Conservation (phyloP, 2,797 vertebrate species). For the Chelmon rostratus region DNA sequence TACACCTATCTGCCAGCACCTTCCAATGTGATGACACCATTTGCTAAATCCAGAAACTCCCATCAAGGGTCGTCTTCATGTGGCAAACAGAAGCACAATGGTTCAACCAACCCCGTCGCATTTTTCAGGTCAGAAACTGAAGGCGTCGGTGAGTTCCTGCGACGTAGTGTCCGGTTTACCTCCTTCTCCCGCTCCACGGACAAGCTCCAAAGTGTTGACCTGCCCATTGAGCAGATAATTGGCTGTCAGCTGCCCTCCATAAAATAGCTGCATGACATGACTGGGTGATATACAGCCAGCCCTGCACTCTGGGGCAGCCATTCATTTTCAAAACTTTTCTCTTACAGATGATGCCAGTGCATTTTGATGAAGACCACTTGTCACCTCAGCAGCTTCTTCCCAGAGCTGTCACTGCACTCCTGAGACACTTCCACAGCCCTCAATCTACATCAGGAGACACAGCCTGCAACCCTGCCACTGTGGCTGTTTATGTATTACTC, state of each 20-base stretch:
- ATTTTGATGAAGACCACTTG: slow-evolving; percentile 72
- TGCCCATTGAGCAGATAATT: slow-evolving; percentile 78
- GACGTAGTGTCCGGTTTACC: slow-evolving; percentile 44
- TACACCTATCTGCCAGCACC: slow-evolving; percentile 22
- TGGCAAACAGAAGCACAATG: slow-evolving; percentile 25
- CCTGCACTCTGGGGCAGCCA: slow-evolving; percentile 47
- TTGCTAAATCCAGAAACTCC: slow-evolving; percentile 31
- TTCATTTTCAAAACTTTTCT: slow-evolving; percentile 71
- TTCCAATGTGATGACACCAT: slow-evolving; percentile 8
- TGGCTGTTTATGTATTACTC: slow-evolving; percentile 53
- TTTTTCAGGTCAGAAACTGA: slow-evolving; percentile 53
- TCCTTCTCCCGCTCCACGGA: slow-evolving; percentile 35
- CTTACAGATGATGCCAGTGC: slow-evolving; percentile 50
- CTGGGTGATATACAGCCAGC: slow-evolving; percentile 69
- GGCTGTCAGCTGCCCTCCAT: slow-evolving; percentile 76
- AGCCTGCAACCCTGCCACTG: slow-evolving; percentile 11
- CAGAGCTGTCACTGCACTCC: slow-evolving; percentile 57
- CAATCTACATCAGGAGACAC: slow-evolving; percentile 25
- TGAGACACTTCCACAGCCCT: slow-evolving; percentile 31
- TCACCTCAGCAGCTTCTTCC: slow-evolving; percentile 65
- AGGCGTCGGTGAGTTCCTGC: slow-evolving; percentile 37
- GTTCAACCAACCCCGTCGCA: slow-evolving; percentile 33
- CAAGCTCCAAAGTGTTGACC: slow-evolving; percentile 69
- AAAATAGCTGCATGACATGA: slow-evolving; percentile 73
- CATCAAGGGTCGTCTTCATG: slow-evolving; percentile 9